A percentile compares a stretch with the other conserved stretches of the same genome.
Evolutionary conservation across 2,797 vertebrate species (phyloP).

Genomic region (Danio kyathit): DNA sequence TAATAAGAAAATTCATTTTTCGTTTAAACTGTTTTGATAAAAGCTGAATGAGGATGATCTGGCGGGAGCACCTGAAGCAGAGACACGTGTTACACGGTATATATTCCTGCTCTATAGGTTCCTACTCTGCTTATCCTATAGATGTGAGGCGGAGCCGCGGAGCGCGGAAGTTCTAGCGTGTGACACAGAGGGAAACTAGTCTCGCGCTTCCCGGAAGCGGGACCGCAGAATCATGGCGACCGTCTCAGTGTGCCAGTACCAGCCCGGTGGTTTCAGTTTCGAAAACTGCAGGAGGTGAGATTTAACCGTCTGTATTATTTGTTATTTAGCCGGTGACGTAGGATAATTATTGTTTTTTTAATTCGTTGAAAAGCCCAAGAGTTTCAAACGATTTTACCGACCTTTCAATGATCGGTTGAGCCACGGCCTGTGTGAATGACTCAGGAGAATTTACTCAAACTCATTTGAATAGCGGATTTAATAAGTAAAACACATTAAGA

Average conservation of each 20-base stretch:
- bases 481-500: neutral
- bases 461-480: neutral
- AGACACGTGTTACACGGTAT: constrained; percentile 10
- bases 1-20: neutral
- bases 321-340: neutral
- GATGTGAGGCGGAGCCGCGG: neutral
- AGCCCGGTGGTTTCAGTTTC: constrained; percentile 88
- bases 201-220: constrained; percentile 74
- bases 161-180: constrained; percentile 26
- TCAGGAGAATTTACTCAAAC: constrained; percentile 61
- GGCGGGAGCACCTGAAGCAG: neutral
- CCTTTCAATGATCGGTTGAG: neutral
- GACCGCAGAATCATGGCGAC: constrained; percentile 84
- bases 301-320: neutral
- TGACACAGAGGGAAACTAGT: constrained; percentile 37
- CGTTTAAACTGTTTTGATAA: neutral
- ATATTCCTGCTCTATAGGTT: constrained; percentile 26
- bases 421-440: constrained; percentile 63
- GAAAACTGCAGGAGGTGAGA: constrained; percentile 89
- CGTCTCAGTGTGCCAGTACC: constrained; percentile 71
- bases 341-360: no score
- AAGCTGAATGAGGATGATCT: neutral
- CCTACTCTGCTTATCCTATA: neutral
- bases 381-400: neutral
- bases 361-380: neutral